Base-by-base conservation (phyloP, 2,797 vertebrate genomes). In the Limnodromus scolopaceus region DNA sequence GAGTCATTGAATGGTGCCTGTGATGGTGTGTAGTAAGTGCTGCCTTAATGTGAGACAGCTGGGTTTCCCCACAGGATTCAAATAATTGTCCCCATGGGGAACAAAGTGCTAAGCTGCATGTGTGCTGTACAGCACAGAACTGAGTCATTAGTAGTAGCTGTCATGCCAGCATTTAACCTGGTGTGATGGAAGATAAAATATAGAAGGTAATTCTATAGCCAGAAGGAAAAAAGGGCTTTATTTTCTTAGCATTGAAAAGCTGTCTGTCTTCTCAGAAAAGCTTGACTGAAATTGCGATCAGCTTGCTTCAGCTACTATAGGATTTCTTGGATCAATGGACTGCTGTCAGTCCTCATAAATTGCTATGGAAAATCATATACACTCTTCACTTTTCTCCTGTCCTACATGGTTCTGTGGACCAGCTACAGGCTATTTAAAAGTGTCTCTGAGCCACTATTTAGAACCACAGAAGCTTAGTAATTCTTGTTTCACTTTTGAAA, bases 401-500 rank as follows among this genome's bases (percentile, higher is more conserved):
- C 68, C 80, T 80, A 25, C 2, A 2, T 77, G 43, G 48, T 66
- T 91, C 25, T 91, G 72, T 78, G 58, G 69, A 41, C 45, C 69
- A 90, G 76, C 93, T 86, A 87, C 72, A 75, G 72, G 46, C 65
- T 84, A 28, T 87, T 91, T 88, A 36, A 82, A 84, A 77, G 25
- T 55, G 45, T 45, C 13, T 68, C 13, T 65, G 45, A 77, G n/a
- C 61, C 34, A 19, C 82, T 89, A 13, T 57, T 89, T 27, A 70
- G 82, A 93, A 41, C 27, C 14, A 39, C 8, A 74, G 55, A 63
- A 66, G 55, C 82, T 85, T 57, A 77, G 78, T 89, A 69, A 89
- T 74, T 92, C 96, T 92, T 92, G 51, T 93, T 86, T 81, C 45
- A 9, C 19, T 92, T 87, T 58, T 94, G 75, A 86, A 95, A 92